Evolutionary conservation across 2,888 invertebrate species (phyloP).

Genomic region (Sthenelais limicola): DNA sequence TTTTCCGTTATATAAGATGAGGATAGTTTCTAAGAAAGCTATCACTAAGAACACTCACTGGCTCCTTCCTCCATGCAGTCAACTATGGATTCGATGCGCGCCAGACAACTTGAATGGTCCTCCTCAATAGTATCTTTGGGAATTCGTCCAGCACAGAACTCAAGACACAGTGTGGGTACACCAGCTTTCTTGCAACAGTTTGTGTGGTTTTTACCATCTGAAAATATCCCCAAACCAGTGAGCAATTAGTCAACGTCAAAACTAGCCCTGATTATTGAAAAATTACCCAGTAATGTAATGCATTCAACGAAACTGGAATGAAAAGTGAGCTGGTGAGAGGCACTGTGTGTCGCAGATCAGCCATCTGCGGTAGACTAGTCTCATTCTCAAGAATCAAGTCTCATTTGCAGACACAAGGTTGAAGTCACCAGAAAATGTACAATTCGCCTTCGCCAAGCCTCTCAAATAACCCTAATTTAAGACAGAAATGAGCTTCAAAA

Average conservation of each 20-base stretch:
- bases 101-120: conserved; percentile 13
- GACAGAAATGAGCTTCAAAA: too few species aligned
- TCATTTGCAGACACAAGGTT: background rate
- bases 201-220: conserved; percentile 42
- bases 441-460: too few species aligned
- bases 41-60: conserved; percentile 12
- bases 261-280: background rate
- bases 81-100: conserved; percentile 20
- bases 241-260: background rate
- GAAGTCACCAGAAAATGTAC: too few species aligned
- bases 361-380: too few species aligned
- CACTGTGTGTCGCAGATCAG: too few species aligned
- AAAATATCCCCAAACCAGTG: background rate
- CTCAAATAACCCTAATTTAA: too few species aligned
- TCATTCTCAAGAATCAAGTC: too few species aligned
- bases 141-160: conserved; percentile 31
- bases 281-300: background rate
- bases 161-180: conserved; percentile 14
- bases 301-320: too few species aligned
- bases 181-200: conserved; percentile 19
- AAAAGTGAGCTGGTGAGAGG: too few species aligned
- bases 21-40: too few species aligned
- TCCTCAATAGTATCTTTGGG: conserved; percentile 3
- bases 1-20: too few species aligned
- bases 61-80: conserved; percentile 43